Base-by-base conservation (phyloP, 2,888 invertebrate species). In the Synanthedon formicaeformis region DNA sequence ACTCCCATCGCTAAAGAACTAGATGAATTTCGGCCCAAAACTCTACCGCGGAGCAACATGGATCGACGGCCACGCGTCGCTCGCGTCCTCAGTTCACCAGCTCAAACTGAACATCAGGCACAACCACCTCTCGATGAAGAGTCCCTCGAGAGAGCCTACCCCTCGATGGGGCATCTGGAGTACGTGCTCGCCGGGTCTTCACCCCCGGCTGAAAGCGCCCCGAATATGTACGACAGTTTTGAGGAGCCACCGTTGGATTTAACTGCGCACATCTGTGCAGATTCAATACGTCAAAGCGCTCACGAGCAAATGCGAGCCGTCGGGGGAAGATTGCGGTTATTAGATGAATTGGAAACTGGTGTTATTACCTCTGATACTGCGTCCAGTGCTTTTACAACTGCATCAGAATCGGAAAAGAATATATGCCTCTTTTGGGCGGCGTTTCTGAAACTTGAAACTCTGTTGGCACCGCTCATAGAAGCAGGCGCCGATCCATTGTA, bases 141-240 rank as follows among this genome's bases (percentile, higher is more conserved):
- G 57, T 75, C 91, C 75, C 88, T 92, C 63, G 92, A 92, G 70
- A 89, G 92, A 58, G 92, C 91, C 71, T 90, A 89, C 71, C 91
- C 92, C 57, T 90, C 92, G 64, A 82, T 78, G 77, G 90, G 89
- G 50, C 92, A 92, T 78, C 91, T 92, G 75, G 92, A 92, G 77
- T 93, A 92, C 77, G 92, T 94, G 89, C 93, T 93, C 74, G 93
- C 92, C 65, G 94, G 94, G 54, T 92, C 92, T 45, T 93, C 94
- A 14, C 94, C 94, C 8, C 94, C 94, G 40, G 92, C 93, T 55
- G 94, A 94, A 77, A 93, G 93, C 78, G 93, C 93, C 50, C 92
- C 93, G 61, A 92, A 93, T 73, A 91, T 93, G 87, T 94, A 94
- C 81, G 94, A 94, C 73, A 94, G 92, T 80, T 93, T 93, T 67